Evolutionary conservation across 2,888 invertebrate species (phyloP).

Genomic region (Xestia sexstrigata): DNA sequence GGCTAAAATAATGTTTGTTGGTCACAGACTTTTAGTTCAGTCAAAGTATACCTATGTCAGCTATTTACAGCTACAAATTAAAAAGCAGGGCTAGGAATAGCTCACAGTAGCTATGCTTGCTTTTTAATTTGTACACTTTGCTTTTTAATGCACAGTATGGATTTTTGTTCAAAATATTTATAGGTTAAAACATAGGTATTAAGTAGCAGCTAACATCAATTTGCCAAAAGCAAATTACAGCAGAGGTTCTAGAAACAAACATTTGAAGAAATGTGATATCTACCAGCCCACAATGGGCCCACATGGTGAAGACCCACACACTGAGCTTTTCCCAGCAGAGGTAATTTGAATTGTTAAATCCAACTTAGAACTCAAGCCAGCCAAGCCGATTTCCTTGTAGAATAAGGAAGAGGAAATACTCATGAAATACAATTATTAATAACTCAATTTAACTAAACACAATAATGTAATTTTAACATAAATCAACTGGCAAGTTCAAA

Average conservation of each 20-base stretch:
- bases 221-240: background rate
- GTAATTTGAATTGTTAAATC: background rate
- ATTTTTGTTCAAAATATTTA: background rate
- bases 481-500: background rate
- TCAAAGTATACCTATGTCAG: background rate
- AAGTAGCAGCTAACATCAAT: background rate
- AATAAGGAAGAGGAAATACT: slow-evolving; percentile 35
- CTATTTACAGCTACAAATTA: background rate
- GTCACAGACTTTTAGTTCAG: background rate
- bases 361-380: background rate
- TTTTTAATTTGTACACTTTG: too few species aligned
- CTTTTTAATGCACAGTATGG: background rate
- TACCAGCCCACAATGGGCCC: background rate
- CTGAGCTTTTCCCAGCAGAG: background rate
- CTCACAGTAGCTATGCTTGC: too few species aligned
- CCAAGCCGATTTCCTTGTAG: slow-evolving; percentile 24
- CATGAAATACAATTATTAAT: slow-evolving; percentile 14
- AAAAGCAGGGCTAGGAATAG: too few species aligned
- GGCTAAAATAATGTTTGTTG: background rate
- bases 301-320: background rate
- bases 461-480: background rate
- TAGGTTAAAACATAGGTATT: background rate
- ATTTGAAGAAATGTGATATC: background rate
- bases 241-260: background rate
- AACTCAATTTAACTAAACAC: background rate